These are phyloP conservation scores for Globicephala melas DNA, from an alignment of 2,113 vertebrate genomes.

Conservation along the genomic window DNA sequence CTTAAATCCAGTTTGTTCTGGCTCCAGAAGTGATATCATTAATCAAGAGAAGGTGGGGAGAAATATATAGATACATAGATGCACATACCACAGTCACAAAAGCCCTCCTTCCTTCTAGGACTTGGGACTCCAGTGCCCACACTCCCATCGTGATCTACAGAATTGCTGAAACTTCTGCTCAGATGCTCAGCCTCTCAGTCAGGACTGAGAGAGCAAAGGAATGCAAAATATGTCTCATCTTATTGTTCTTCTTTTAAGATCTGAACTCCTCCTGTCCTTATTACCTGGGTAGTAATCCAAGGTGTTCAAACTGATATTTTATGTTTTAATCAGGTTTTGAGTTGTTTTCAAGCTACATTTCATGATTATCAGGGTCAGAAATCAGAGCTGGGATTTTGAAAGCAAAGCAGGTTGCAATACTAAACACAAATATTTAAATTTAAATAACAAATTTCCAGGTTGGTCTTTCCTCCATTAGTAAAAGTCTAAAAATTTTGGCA, in stretches of 20 bases:
- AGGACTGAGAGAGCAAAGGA: not conserved
- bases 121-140: not conserved
- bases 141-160: not conserved
- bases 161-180: not conserved
- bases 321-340: not conserved
- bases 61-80: no score
- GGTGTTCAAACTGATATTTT: not conserved
- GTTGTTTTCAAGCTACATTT: not conserved
- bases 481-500: not conserved
- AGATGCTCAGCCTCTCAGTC: not conserved
- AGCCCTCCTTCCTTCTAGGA: not conserved
- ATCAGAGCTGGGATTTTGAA: not conserved
- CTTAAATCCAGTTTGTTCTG: not conserved
- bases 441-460: not conserved
- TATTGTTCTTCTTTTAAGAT: not conserved
- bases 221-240: not conserved
- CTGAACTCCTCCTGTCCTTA: not conserved
- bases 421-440: not conserved
- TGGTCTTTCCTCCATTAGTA: not conserved
- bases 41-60: not conserved
- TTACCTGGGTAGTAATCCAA: not conserved
- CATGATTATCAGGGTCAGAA: not conserved
- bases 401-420: not conserved
- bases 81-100: not conserved
- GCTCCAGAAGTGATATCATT: not conserved